phyloP scores from a whole-genome alignment of 1,140 invertebrate species.

The Mercenaria mercenaria region DNA sequence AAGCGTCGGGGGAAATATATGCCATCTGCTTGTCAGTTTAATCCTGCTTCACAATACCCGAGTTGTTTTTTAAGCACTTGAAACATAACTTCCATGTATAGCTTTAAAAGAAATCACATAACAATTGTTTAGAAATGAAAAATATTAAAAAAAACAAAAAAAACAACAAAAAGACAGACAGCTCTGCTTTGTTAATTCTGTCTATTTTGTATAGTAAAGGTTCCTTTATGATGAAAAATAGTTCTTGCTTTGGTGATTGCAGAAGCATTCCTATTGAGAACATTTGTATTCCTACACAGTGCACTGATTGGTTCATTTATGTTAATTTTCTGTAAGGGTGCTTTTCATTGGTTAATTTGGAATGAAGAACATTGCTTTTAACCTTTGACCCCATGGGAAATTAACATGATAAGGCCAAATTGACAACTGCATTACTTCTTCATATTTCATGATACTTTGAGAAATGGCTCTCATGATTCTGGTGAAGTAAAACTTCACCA shows the following conservation, averaged over 20 bases:
- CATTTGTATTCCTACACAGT: conserved; percentile 57
- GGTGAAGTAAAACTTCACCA: conserved; percentile 30
- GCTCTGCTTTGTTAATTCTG: conserved; percentile 23
- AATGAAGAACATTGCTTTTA: conserved; percentile 7
- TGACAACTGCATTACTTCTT: conserved; percentile 54
- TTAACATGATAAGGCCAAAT: conserved; percentile 21
- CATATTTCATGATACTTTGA: conserved; percentile 54
- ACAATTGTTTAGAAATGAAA: conserved; percentile 15
- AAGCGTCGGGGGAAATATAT: not conserved
- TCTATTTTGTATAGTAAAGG: conserved; percentile 46
- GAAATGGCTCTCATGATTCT: conserved; percentile 23
- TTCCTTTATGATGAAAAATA: conserved; percentile 12
- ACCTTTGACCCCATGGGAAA: conserved; percentile 19
- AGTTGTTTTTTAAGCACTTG: conserved; percentile 26
- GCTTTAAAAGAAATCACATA: not conserved
- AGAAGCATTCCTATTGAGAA: conserved; percentile 63
- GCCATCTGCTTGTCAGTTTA: conserved; percentile 42
- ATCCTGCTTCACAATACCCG: conserved; percentile 25
- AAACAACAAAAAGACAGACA: not conserved
- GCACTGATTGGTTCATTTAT: conserved; percentile 54
- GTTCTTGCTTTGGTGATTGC: conserved; percentile 56
- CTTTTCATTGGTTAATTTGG: conserved; percentile 40
- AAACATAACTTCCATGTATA: conserved; percentile 11
- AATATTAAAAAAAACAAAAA: not conserved
- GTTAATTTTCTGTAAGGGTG: conserved; percentile 11